Evolutionary conservation across 2,797 vertebrate species (phyloP).

Genomic region (Steatocranus sp.): DNA sequence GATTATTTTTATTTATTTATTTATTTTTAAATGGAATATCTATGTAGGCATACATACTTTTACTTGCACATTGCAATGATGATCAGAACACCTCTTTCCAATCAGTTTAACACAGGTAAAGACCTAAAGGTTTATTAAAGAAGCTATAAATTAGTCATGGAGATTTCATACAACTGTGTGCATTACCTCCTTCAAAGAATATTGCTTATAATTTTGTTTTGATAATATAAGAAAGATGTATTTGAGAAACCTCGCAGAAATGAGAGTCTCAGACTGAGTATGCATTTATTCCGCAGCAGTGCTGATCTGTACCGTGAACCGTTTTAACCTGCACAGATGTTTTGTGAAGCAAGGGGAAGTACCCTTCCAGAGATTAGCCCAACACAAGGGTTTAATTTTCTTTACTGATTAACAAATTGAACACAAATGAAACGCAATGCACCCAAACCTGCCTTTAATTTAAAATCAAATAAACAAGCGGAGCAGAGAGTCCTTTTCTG

Average conservation of each 20-base stretch:
- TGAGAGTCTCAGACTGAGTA: background rate
- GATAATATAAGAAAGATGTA: background rate
- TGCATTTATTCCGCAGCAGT: slow-evolving; percentile 24
- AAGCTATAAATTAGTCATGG: background rate
- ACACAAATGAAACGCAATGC: background rate
- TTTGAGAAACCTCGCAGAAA: slow-evolving; percentile 23
- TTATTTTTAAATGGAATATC: background rate
- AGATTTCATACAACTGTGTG: background rate
- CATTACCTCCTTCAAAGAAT: background rate
- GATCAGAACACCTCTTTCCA: background rate
- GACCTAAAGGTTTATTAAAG: background rate
- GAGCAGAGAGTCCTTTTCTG: background rate
- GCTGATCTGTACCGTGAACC: slow-evolving; percentile 10
- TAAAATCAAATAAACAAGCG: background rate
- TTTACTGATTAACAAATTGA: slow-evolving; percentile 36
- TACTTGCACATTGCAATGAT: background rate
- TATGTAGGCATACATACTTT: background rate
- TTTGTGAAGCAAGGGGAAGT: slow-evolving; percentile 54
- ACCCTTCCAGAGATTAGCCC: slow-evolving; percentile 35
- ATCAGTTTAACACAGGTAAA: background rate
- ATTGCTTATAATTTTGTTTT: background rate
- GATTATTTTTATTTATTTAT: background rate
- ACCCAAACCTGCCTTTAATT: slow-evolving; percentile 22
- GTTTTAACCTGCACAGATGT: slow-evolving; percentile 52
- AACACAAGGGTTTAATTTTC: slow-evolving; percentile 23